A percentile compares a stretch with the other conserved stretches of the same genome.
Conservation (phyloP, 2,113 vertebrate genomes). For the Clarias macrocephalus region DNA sequence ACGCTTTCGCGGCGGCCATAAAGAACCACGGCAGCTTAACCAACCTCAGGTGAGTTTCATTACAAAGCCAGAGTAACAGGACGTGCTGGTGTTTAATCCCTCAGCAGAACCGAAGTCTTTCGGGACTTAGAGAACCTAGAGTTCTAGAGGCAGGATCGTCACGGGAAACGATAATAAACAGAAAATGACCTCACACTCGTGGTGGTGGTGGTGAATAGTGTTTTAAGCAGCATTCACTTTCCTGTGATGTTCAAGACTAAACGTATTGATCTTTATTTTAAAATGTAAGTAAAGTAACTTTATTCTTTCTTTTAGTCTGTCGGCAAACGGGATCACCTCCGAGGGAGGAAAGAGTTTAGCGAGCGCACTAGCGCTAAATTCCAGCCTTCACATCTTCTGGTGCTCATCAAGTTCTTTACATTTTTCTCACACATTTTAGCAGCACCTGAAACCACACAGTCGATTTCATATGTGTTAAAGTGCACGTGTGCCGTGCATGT, state of each 20-base stretch:
- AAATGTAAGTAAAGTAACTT: neutral
- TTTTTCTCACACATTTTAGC: neutral
- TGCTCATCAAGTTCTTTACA: slow-evolving; percentile 50
- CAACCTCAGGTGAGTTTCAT: slow-evolving; percentile 80
- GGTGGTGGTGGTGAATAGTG: neutral
- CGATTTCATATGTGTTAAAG: neutral
- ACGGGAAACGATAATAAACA: too few species aligned
- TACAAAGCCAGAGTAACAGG: too few species aligned
- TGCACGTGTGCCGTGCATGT: neutral
- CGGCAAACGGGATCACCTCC: slow-evolving; percentile 84
- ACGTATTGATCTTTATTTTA: neutral
- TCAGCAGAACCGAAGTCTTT: too few species aligned
- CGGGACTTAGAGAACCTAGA: too few species aligned
- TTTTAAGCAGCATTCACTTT: neutral
- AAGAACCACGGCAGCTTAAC: slow-evolving; percentile 81
- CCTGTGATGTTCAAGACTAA: neutral
- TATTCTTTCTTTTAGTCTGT: slow-evolving; percentile 72
- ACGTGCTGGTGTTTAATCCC: too few species aligned
- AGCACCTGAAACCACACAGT: neutral
- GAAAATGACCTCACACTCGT: neutral
- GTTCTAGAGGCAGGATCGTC: neutral
- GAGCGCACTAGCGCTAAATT: slow-evolving; percentile 80
- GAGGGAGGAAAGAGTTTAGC: slow-evolving; percentile 82
- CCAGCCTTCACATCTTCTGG: slow-evolving; percentile 85
- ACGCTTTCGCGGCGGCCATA: slow-evolving; percentile 86